phyloP scores from a whole-genome alignment of 2,888 invertebrate species.

The Cosmorhoe ocellata region DNA sequence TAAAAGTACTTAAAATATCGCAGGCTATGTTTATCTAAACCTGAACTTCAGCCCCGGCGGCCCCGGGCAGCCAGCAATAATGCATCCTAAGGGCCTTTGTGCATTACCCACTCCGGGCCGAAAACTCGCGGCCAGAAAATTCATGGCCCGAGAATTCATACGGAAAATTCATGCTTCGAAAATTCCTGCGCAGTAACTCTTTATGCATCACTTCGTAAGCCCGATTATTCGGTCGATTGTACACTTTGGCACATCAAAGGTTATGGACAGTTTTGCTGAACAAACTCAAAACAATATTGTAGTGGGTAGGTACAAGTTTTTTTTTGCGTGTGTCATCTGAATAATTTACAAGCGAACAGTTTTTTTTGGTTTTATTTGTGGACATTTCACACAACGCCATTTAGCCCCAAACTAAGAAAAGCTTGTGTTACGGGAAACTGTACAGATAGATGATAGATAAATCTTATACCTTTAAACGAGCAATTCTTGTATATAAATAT shows the following conservation, averaged over 20 bases:
- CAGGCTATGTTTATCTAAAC: conserved; percentile 15
- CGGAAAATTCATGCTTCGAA: conserved; percentile 15
- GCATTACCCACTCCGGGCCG: conserved; percentile 10
- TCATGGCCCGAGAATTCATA: conserved; percentile 11
- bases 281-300: background rate
- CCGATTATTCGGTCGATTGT: conserved; percentile 20
- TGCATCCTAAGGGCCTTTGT: conserved; percentile 21
- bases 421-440: too few species aligned
- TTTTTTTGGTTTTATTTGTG: too few species aligned
- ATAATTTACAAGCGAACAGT: too few species aligned
- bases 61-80: conserved; percentile 12
- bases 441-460: too few species aligned
- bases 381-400: too few species aligned
- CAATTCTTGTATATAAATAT: too few species aligned
- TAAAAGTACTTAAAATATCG: conserved; percentile 10
- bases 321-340: background rate
- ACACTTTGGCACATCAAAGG: conserved; percentile 10
- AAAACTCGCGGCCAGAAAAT: conserved; percentile 22
- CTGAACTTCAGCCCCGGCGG: conserved; percentile 14
- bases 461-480: too few species aligned
- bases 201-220: conserved; percentile 14
- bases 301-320: too few species aligned
- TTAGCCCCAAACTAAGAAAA: too few species aligned
- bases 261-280: background rate
- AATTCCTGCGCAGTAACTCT: conserved; percentile 4